A percentile compares a stretch with the other conserved stretches of the same genome.
phyloP scores from a whole-genome alignment of 2,797 vertebrate species.

The Argentina silus region DNA sequence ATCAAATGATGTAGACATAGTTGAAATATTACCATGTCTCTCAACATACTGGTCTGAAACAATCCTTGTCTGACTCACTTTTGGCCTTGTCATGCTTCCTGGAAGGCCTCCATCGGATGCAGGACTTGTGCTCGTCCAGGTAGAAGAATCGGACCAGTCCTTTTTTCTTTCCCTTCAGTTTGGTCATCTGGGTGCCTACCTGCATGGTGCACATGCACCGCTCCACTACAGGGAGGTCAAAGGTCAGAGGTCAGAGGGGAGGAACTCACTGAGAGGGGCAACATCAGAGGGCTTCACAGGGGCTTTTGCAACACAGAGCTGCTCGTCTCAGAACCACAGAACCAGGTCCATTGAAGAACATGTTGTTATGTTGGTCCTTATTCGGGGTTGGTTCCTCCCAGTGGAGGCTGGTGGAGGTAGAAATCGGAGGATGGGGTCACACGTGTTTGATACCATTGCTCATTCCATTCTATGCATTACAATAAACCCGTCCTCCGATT shows the following conservation, averaged over 20 bases:
- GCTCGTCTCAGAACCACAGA: not conserved
- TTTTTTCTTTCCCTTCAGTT: constrained; percentile 92
- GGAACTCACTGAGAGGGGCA: not conserved
- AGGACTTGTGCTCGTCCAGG: constrained; percentile 93
- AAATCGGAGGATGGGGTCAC: no score
- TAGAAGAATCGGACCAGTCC: constrained; percentile 90
- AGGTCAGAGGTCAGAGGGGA: constrained; percentile 9
- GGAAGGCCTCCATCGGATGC: constrained; percentile 94
- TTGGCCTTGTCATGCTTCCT: constrained; percentile 95
- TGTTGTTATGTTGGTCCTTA: no score
- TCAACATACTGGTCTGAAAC: not conserved
- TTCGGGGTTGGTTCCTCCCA: no score
- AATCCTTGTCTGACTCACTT: constrained; percentile 79
- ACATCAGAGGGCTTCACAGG: not conserved
- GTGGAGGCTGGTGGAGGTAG: no score
- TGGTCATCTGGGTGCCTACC: constrained; percentile 90
- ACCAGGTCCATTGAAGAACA: no score
- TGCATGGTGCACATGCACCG: constrained; percentile 95
- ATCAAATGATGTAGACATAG: not conserved
- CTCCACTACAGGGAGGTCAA: constrained; percentile 82
- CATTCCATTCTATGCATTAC: no score
- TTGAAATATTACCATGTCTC: not conserved
- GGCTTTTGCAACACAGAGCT: not conserved
- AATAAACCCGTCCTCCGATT: no score
- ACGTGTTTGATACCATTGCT: no score